Conservation (phyloP, 2,113 vertebrate species). For the Anhinga anhinga region DNA sequence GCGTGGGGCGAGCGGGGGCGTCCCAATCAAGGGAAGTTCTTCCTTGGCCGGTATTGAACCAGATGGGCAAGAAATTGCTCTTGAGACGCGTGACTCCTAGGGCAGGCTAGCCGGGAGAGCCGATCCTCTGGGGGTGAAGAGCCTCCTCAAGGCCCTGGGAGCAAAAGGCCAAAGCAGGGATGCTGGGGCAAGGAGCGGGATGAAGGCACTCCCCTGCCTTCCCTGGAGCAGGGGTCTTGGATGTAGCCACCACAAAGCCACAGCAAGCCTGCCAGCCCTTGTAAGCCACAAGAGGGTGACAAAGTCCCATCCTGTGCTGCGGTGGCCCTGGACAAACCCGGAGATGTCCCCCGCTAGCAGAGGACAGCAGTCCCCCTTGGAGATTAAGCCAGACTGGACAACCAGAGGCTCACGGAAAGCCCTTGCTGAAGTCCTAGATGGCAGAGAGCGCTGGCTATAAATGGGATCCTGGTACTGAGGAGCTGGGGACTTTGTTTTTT, state of each 20-base stretch:
- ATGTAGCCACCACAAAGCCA: background rate
- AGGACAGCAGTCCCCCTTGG: background rate
- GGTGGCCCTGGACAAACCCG: conserved; percentile 17
- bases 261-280: background rate
- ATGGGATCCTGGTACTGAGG: background rate
- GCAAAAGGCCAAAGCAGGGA: background rate
- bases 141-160: background rate
- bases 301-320: conserved; percentile 39
- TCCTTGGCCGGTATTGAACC: background rate
- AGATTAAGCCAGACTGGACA: background rate
- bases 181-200: background rate
- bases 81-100: fast-evolving
- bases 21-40: background rate
- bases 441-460: background rate
- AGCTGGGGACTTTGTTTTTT: background rate
- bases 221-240: background rate
- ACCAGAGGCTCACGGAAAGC: background rate
- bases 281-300: conserved; percentile 63
- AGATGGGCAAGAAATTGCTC: background rate
- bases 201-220: background rate
- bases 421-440: background rate
- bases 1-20: background rate
- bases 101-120: background rate
- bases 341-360: background rate
- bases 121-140: fast-evolving